A percentile compares a stretch with the other conserved stretches of the same genome.
Conservation (phyloP, 2,888 invertebrate species). For the Drosophila gaucha region DNA sequence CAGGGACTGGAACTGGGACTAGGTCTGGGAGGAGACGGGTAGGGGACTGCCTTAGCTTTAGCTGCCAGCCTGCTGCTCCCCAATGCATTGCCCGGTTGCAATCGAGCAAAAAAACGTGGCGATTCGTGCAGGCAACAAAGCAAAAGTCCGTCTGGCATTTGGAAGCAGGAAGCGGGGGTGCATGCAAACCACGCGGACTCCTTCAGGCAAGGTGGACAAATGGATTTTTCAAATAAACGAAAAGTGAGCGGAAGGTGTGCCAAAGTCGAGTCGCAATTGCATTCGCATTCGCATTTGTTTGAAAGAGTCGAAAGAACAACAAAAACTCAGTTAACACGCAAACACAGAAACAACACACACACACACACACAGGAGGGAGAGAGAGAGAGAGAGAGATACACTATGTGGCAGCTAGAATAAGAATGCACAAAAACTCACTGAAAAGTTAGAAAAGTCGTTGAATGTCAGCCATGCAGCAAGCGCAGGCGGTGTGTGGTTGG, state of each 20-base stretch:
- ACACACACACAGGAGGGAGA: slow-evolving; percentile 2
- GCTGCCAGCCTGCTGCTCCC: slow-evolving; percentile 1
- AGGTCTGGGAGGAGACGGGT: background rate
- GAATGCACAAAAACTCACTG: slow-evolving; percentile 67
- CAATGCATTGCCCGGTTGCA: slow-evolving; percentile 42
- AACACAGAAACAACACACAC: slow-evolving; percentile 8
- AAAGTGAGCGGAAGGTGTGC: slow-evolving; percentile 15
- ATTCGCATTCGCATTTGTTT: slow-evolving; percentile 68
- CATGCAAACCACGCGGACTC: slow-evolving; percentile 18
- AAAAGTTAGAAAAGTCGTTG: slow-evolving; percentile 77
- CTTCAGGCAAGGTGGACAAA: slow-evolving; percentile 71
- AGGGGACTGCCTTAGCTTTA: too few species aligned
- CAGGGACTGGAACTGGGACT: background rate
- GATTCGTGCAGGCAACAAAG: slow-evolving; percentile 54
- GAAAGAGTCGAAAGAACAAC: slow-evolving; percentile 68
- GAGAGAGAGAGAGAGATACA: slow-evolving; percentile 11
- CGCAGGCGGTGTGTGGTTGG: slow-evolving; percentile 3
- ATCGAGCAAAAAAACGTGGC: slow-evolving; percentile 68
- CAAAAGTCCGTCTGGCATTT: slow-evolving; percentile 60
- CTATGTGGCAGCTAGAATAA: slow-evolving; percentile 30
- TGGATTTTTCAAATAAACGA: slow-evolving; percentile 73
- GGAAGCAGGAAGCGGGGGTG: slow-evolving; percentile 13
- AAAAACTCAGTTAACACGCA: slow-evolving; percentile 39
- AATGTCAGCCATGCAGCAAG: slow-evolving; percentile 77
- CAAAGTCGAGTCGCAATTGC: slow-evolving; percentile 56